Conservation (phyloP, 2,888 invertebrate genomes). For the Macrophya annulata region DNA sequence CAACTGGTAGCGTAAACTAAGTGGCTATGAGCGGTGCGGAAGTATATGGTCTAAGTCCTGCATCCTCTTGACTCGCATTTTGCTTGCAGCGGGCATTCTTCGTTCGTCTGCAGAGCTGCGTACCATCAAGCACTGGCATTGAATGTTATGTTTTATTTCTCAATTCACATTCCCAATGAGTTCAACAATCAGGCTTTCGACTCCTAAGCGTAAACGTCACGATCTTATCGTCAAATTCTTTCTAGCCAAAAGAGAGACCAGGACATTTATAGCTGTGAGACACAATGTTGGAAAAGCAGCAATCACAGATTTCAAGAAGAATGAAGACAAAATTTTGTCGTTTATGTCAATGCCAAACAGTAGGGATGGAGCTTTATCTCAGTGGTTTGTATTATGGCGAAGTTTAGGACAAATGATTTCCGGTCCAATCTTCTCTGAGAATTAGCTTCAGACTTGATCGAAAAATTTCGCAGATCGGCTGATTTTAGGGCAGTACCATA, state of each 20-base stretch:
- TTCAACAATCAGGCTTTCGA: conserved; percentile 48
- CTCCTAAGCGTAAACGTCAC: conserved; percentile 52
- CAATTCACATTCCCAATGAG: neutral
- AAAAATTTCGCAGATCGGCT: no score
- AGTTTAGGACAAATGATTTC: conserved; percentile 61
- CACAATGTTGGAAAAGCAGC: conserved; percentile 57
- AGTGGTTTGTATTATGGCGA: conserved; percentile 66
- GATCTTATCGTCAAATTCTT: conserved; percentile 52
- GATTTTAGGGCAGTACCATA: no score
- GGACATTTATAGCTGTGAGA: conserved; percentile 61
- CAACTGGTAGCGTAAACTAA: no score
- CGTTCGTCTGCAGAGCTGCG: neutral
- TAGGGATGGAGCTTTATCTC: conserved; percentile 67
- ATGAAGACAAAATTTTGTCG: conserved; percentile 62
- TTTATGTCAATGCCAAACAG: conserved; percentile 66
- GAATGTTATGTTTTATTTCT: neutral
- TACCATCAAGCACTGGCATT: neutral
- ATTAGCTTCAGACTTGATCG: no score
- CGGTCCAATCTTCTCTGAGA: no score
- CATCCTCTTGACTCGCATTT: no score
- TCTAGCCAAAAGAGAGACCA: conserved; percentile 55
- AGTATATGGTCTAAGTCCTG: no score
- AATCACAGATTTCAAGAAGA: conserved; percentile 66
- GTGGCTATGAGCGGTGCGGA: no score
- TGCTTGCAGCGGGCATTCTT: neutral